Evolutionary conservation across 2,888 invertebrate species (phyloP), one percentile per base, ranked within the genome.

Genomic region (Clostera curtula): DNA sequence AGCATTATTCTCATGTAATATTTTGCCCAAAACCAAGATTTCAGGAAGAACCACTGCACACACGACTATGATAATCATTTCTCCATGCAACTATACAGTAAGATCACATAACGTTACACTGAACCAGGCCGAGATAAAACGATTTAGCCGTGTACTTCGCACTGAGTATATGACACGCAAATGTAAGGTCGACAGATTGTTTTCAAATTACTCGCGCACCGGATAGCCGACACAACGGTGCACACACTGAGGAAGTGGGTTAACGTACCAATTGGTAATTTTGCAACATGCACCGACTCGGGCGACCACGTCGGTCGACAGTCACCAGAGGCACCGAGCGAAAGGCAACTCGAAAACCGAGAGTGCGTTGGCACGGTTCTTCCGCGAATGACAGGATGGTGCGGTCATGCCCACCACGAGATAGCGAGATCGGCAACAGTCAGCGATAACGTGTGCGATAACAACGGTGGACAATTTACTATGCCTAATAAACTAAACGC

Each of bases 341-440:
- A 80, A 79, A 79, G 77, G 75, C 70, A 58, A 56, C 57, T 56
- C 55, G 53, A 72, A 70, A 76, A 70, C 66, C 62, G 72, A 75
- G 76, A 76, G 75, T 71, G 62, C 73, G 68, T 68, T 64, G 62
- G 63, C 69, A 64, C 76, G 66, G 61, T 60, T 70, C 69, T 69
- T 67, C 65, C 67, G 65, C 69, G 66, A 82, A 67, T 76, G 76
- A 52, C 65, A 62, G 70, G 68, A 71, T 69, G 70, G 60, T 50
- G 54, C 56, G 56, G 61, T 61, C 67, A 60, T 51, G 55, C 53
- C 68, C 56, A 51, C 59, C 60, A 63, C 61, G 62, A 73, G 77
- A 79, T 77, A 75, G 61, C 57, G 57, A 76, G 77, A 77, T 77
- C 66, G 69, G 58, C 63, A 61, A 59, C 63, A 56, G 55, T 43